A percentile compares a stretch with the other conserved stretches of the same genome.
phyloP scores from a whole-genome alignment of 1,140 invertebrate species.

The Diplogasteroides magnus region DNA sequence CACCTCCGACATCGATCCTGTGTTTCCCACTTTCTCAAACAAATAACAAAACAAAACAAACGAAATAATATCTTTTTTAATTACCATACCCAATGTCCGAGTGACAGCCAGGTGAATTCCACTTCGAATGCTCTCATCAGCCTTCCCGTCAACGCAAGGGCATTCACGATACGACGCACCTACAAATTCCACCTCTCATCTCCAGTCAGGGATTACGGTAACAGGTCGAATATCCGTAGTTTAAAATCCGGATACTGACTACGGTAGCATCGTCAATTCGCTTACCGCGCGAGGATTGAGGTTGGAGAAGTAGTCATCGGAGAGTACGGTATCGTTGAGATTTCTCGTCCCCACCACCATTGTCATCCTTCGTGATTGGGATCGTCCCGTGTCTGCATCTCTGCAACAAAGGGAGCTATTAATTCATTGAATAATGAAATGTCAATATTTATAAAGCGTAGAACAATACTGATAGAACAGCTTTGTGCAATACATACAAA shows the following conservation, averaged over 20 bases:
- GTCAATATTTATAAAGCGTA: no score
- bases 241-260: no score
- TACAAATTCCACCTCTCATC: no score
- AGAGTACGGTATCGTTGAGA: slow-evolving; percentile 67
- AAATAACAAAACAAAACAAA: no score
- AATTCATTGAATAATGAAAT: background rate
- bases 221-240: no score
- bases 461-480: no score
- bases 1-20: no score
- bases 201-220: no score
- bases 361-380: background rate
- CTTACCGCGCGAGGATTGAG: slow-evolving; percentile 92
- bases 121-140: slow-evolving; percentile 94
- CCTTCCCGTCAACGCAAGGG: slow-evolving; percentile 67
- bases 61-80: no score
- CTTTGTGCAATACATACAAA: no score
- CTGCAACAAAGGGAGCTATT: background rate
- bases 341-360: slow-evolving; percentile 45
- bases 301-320: slow-evolving; percentile 92
- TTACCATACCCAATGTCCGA: slow-evolving; percentile 59
- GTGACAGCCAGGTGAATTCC: slow-evolving; percentile 84
- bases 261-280: no score
- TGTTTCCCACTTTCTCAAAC: no score
- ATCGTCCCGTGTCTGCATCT: background rate
- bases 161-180: slow-evolving; percentile 70